Evolutionary conservation across 2,797 vertebrate species (phyloP).

Genomic region (Presbytis comata): DNA sequence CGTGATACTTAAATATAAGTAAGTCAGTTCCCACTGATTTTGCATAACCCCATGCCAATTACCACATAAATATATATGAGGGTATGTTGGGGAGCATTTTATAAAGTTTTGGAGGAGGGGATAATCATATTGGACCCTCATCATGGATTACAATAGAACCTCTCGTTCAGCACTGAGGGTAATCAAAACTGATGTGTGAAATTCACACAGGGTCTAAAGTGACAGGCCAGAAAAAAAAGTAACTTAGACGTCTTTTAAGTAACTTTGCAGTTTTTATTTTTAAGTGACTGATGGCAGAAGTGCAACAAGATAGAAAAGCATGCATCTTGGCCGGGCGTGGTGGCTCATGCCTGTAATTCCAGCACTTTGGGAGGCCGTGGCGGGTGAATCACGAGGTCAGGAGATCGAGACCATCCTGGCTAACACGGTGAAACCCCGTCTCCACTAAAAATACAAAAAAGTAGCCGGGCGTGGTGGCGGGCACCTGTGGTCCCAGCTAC

Average conservation of each 20-base stretch:
- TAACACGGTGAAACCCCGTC: too few species aligned
- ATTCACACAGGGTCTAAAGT: slow-evolving; percentile 38
- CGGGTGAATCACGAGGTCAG: too few species aligned
- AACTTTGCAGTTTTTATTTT: not conserved
- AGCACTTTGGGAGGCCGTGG: too few species aligned
- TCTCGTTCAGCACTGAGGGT: slow-evolving; percentile 25
- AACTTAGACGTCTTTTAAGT: not conserved
- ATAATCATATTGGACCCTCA: slow-evolving; percentile 18
- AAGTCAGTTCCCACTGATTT: not conserved
- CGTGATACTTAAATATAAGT: slow-evolving; percentile 19
- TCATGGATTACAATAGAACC: not conserved
- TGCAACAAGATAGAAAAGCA: not conserved
- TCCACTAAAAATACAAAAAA: too few species aligned
- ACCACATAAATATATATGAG: not conserved
- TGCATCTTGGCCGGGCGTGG: not conserved
- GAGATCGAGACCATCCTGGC: too few species aligned
- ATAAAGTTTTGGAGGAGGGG: not conserved
- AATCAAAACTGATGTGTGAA: slow-evolving; percentile 34
- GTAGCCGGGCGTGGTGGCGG: fast-evolving
- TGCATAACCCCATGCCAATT: not conserved
- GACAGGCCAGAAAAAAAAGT: not conserved
- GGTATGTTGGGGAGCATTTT: not conserved
- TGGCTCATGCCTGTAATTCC: too few species aligned
- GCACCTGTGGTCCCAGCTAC: too few species aligned
- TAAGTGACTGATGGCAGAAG: not conserved